Conservation (phyloP, 1,140 invertebrate species). For the Trachelipus rathkii region DNA sequence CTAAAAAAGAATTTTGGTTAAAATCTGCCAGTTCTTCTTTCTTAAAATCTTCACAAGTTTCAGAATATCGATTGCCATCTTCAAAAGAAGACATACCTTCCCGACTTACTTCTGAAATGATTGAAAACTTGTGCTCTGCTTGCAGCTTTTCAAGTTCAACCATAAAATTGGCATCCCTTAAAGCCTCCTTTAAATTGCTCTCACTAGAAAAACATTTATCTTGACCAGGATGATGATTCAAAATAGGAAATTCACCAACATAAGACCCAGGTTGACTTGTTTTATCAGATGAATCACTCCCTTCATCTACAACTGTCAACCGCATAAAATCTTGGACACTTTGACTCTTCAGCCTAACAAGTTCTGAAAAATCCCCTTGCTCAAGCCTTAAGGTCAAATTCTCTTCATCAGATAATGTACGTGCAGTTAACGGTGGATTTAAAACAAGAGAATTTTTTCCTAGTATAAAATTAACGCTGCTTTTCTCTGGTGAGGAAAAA, state of each 20-base stretch:
- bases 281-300: slow-evolving; percentile 33
- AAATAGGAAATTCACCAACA: slow-evolving; percentile 16
- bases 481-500: slow-evolving; percentile 54
- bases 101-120: slow-evolving; percentile 37
- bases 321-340: slow-evolving; percentile 70
- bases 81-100: slow-evolving; percentile 37
- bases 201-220: slow-evolving; percentile 32
- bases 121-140: slow-evolving; percentile 37
- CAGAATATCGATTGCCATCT: slow-evolving; percentile 27
- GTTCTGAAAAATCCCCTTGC: slow-evolving; percentile 62
- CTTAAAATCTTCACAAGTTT: slow-evolving; percentile 6
- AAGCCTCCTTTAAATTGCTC: slow-evolving; percentile 35
- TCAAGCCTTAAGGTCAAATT: slow-evolving; percentile 62
- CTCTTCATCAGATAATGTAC: slow-evolving; percentile 54
- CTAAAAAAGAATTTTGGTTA: slow-evolving; percentile 40
- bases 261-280: slow-evolving; percentile 36
- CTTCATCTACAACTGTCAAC: slow-evolving; percentile 57
- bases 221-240: slow-evolving; percentile 17
- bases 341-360: slow-evolving; percentile 66
- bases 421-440: slow-evolving; percentile 26
- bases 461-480: slow-evolving; percentile 33
- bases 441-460: slow-evolving; percentile 41
- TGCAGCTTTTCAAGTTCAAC: slow-evolving; percentile 37
- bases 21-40: neutral
- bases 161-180: slow-evolving; percentile 36